A percentile compares a stretch with the other conserved stretches of the same genome.
phyloP scores from a whole-genome alignment of 2,888 invertebrate genomes.

The Dicycla oo region DNA sequence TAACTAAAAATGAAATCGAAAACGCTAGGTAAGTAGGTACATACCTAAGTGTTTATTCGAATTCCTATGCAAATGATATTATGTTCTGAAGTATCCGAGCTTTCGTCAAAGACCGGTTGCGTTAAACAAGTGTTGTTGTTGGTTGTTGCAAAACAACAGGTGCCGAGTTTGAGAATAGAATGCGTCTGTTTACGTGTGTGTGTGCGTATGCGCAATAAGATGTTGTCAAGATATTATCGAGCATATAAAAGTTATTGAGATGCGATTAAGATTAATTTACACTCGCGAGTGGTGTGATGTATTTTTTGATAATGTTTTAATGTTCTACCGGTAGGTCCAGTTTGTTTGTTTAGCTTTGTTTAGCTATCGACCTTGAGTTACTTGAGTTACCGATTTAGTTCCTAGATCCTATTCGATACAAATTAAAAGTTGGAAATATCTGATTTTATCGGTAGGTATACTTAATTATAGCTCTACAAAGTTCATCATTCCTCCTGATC shows the following conservation, averaged over 20 bases:
- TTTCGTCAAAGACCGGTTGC: constrained; percentile 47
- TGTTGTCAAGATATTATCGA: constrained; percentile 38
- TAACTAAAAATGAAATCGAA: constrained; percentile 43
- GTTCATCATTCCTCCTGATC: neutral
- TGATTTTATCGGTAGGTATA: neutral
- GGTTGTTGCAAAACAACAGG: constrained; percentile 57
- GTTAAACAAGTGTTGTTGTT: constrained; percentile 34
- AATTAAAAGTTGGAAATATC: neutral
- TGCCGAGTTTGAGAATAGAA: constrained; percentile 40
- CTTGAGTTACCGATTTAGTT: neutral
- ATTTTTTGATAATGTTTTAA: neutral
- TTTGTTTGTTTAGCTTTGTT: neutral
- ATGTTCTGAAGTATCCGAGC: constrained; percentile 32
- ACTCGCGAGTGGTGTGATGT: constrained; percentile 2
- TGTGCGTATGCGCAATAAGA: constrained; percentile 23
- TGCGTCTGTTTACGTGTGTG: constrained; percentile 20
- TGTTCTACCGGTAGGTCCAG: neutral
- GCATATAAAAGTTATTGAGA: constrained; percentile 36
- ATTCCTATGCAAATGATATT: constrained; percentile 63
- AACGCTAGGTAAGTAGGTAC: no score
- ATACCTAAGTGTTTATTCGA: constrained; percentile 14
- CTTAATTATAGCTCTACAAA: no score
- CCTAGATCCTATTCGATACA: neutral
- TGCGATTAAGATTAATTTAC: constrained; percentile 49
- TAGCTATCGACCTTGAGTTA: neutral